These are phyloP conservation scores for Limanda limanda DNA, from an alignment of 2,113 vertebrate species.

Conservation along the genomic window DNA sequence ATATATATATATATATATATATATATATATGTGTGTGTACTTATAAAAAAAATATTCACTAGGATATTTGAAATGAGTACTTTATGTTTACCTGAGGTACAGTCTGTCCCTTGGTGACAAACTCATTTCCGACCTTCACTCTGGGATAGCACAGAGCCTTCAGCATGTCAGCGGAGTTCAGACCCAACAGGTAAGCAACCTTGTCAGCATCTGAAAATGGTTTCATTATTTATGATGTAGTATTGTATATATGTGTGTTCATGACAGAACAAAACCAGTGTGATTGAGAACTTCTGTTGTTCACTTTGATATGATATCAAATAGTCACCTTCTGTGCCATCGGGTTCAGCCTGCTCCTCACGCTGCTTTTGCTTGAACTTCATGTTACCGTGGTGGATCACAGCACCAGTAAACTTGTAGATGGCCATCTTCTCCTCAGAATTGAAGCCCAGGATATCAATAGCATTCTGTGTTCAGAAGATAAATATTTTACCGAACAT, in stretches of 20 bases:
- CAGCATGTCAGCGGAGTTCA: constrained; percentile 77
- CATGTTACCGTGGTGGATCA: constrained; percentile 89
- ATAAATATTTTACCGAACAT: background rate
- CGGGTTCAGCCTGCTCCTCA: constrained; percentile 88
- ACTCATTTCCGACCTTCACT: constrained; percentile 18
- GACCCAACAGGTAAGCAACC: constrained; percentile 72
- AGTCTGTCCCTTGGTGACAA: constrained; percentile 10
- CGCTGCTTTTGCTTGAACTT: constrained; percentile 93
- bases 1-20: no score
- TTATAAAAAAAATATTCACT: no score
- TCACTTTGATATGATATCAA: background rate
- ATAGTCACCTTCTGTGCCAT: constrained; percentile 73
- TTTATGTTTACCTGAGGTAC: constrained; percentile 7
- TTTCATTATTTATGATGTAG: background rate
- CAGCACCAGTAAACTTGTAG: constrained; percentile 84
- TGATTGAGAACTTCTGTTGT: background rate
- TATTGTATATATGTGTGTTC: background rate
- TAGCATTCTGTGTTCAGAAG: constrained; percentile 68
- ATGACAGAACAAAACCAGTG: background rate
- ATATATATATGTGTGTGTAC: no score
- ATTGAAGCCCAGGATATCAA: constrained; percentile 78
- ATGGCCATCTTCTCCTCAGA: constrained; percentile 76
- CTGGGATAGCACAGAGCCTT: constrained; percentile 64
- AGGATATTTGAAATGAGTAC: no score
- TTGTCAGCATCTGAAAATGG: constrained; percentile 67